Evolutionary conservation across 2,113 vertebrate species (phyloP).

Genomic region (Chrysochloris asiatica): DNA sequence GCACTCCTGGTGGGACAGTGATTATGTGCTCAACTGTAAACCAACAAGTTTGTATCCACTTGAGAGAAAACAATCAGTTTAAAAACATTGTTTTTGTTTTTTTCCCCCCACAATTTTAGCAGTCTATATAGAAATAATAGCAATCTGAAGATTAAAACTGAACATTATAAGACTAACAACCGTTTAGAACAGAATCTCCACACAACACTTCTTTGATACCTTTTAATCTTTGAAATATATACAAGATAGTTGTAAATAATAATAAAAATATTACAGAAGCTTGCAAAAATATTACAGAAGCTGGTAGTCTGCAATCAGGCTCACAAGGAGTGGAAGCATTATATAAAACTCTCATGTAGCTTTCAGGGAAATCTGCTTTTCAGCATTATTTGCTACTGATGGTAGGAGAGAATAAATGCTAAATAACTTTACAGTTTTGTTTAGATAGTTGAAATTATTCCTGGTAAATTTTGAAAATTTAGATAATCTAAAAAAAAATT

Average conservation of each 20-base stretch:
- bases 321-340: not conserved
- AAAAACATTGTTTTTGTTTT: not conserved
- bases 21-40: not conserved
- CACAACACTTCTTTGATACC: not conserved
- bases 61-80: not conserved
- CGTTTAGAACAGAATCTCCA: not conserved
- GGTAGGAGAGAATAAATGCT: not conserved
- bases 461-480: not conserved
- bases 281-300: not conserved
- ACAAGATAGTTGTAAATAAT: not conserved
- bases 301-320: not conserved
- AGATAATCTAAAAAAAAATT: conserved; percentile 22
- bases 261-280: not conserved
- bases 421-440: not conserved
- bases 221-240: not conserved
- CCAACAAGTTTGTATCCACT: not conserved
- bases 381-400: not conserved
- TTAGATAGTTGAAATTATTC: not conserved
- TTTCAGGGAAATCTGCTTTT: conserved; percentile 28
- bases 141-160: not conserved
- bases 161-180: not conserved
- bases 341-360: not conserved
- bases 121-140: not conserved
- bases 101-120: not conserved
- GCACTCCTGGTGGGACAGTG: not conserved